Base-by-base conservation (phyloP, 1,140 invertebrate genomes). In the Panonychus citri region DNA sequence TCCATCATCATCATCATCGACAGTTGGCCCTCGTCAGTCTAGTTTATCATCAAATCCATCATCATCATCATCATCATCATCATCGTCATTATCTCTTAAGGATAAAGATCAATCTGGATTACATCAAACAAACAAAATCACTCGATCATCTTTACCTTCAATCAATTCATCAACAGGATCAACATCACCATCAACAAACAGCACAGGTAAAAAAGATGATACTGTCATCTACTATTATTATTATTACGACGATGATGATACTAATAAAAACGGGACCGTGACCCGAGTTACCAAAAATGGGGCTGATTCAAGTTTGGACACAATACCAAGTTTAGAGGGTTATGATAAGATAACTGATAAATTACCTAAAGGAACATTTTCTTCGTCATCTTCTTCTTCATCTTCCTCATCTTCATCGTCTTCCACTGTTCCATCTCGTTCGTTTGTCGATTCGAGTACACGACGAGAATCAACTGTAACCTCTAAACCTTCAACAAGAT, bases 201-300 rank as follows among this genome's bases (percentile, higher is more conserved):
- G 30, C 3, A 13, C 21, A 13, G 13, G 19, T 10, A 58, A 60
- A 52, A 60, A 60, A 34, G 59, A 60, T 46, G 59, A 60, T 55
- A 52, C 58, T 12, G 59, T 60, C 8, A 60, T 60, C 46, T 60
- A 60, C 40, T 60, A 60, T 26, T 60, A 60, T 46, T 60, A 60
- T 51, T 60, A 60, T 52, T 60, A 60, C 52, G 59, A 60, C 49
- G 59, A 60, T 42, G 55, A 60, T n/a, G 30, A 34, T 34, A 34
- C n/a, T n/a, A n/a, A 12, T 34, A 60, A 60, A 42, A 60, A 60
- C 24, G 40, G 27, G 12, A 34, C 30, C 30, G 12, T 34, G 30
- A 60, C 50, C 24, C n/a, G 28, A 12, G 12, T 26, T 17, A 10
- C 28, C 12, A 25, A 15, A 46, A 25, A 34, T 15, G 56, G 27